Percentiles rank a stretch among this genome's conserved stretches.
Evolutionary conservation across 2,888 invertebrate species (phyloP).

Genomic region (Leptodirus hochenwartii): DNA sequence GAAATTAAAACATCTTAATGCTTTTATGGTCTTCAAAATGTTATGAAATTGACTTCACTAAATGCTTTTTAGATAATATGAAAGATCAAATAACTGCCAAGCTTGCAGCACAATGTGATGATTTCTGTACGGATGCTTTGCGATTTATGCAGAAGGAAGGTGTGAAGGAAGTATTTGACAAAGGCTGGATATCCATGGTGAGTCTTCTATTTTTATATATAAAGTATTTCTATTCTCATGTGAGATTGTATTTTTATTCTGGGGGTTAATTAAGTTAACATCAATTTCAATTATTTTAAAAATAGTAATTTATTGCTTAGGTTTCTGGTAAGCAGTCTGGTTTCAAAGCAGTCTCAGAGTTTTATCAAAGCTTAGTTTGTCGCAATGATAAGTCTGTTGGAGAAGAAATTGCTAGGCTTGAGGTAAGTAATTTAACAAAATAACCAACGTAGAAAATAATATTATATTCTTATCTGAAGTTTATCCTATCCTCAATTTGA

Average conservation of each 20-base stretch:
- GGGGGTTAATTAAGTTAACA: not conserved
- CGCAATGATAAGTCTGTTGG: conserved; percentile 64
- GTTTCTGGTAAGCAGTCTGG: conserved; percentile 73
- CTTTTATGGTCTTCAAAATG: conserved; percentile 1
- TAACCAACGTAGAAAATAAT: too few relatives aligned
- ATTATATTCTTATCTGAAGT: too few relatives aligned
- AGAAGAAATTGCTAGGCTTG: conserved; percentile 76
- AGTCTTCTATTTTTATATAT: conserved; percentile 14
- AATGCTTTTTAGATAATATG: conserved; percentile 76
- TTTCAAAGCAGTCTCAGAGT: conserved; percentile 77
- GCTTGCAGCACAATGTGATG: conserved; percentile 81
- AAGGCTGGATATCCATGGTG: conserved; percentile 65
- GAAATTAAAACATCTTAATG: not conserved
- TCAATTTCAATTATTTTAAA: conserved; percentile 1
- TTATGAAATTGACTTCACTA: conserved; percentile 4
- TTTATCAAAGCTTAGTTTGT: conserved; percentile 72
- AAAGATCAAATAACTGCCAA: conserved; percentile 86
- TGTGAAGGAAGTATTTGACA: conserved; percentile 73
- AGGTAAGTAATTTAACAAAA: conserved; percentile 26
- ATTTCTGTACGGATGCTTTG: conserved; percentile 80
- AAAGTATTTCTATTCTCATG: conserved; percentile 5
- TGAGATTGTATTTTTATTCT: conserved; percentile 4
- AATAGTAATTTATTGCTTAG: conserved; percentile 25
- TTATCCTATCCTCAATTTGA: too few relatives aligned
- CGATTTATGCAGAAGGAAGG: conserved; percentile 74